Base-by-base conservation (phyloP, 2,888 invertebrate genomes). In the Hyposoter didymator region DNA sequence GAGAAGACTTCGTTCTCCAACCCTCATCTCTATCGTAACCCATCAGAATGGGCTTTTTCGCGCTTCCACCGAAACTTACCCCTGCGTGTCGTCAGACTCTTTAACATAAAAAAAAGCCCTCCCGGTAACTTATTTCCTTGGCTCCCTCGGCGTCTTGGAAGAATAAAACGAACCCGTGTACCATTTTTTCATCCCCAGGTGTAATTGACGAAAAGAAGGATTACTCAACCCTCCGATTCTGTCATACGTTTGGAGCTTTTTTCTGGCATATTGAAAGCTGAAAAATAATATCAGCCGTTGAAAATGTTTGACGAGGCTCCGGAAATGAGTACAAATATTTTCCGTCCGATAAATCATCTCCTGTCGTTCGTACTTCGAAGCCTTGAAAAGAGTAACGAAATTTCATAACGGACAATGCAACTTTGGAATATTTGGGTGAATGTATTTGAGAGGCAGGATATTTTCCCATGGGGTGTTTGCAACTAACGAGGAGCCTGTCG, bases 31-130 rank as follows among this genome's bases (percentile, higher is more conserved):
- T 59, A 81, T 81, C 80, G 74, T 74, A 74, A 81, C 49, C 55
- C 66, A 19, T 74, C 55, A 28, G 66, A 74, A 81, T 67, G 73
- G 72, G 47, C 14, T 70, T 80, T 66, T 45, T 55, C 74, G 45
- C 59, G 43, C 67, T 52, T 49, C 64, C 45, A 55, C 76, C 70
- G 17, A 78, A 82, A 76, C 69, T 76, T 62, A 28, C 62, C 70
- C 76, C 43, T 62, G 35, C 45, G 17, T 45, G 55, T 70, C 62
- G 28, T 70, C 32, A 45, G 55, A 55, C 80, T 74, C 73, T 55
- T 74, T 80, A 66, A 72, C 79, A 73, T 73, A 43, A 81, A 74
- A 73, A 73, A 73, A 74, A 81, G 45, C 45, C 52, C 0, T 72
- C n/a, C n/a, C 52, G 12, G 52, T 22, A 55, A 39, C 73, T 39